Base-by-base conservation (phyloP, 2,888 invertebrate species). In the Scrobipalpa costella region DNA sequence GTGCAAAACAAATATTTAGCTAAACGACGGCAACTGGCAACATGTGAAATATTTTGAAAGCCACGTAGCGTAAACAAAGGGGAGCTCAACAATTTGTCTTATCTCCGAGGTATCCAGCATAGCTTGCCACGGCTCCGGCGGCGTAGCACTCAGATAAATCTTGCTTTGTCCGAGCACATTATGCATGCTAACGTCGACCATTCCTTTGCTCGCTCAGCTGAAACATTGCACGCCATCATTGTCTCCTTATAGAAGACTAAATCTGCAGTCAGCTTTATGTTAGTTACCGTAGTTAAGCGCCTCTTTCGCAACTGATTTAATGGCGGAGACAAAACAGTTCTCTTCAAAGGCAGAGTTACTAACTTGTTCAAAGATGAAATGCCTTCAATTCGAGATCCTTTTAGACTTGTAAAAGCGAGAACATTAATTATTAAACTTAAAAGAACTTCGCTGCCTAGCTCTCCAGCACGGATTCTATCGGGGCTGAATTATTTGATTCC, bases 161-260 rank as follows among this genome's bases (percentile, higher is more conserved):
- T 84, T 79, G 83, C 83, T 84, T 84, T 84, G 85, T 84, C 81
- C 83, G 72, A 77, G 73, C 75, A 75, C 79, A 85, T 86, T 85
- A 86, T 84, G 80, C 80, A 86, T 82, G 83, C 83, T 82, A 81
- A 83, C 79, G 71, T 73, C 70, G 73, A 75, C 77, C 71, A 79
- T 80, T 78, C 75, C 77, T 75, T 76, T 71, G 65, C 74, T 69
- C 19, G 40, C 40, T 62, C 49, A 52, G 64, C 63, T 65, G 65
- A 63, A 66, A 68, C 65, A 66, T 63, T 61, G 52, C 61, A 63
- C 49, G 64, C 47, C 62, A 40, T 62, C 64, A 65, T 70, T 69
- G 69, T 69, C 67, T 67, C 63, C 47, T 67, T 67, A 66, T 66
- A 63, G 63, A 63, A 61, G 62, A 63, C 66, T 65, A 67, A 67